Evolutionary conservation across 2,888 invertebrate species (phyloP).

Genomic region (Rhorus exstirpatorius): DNA sequence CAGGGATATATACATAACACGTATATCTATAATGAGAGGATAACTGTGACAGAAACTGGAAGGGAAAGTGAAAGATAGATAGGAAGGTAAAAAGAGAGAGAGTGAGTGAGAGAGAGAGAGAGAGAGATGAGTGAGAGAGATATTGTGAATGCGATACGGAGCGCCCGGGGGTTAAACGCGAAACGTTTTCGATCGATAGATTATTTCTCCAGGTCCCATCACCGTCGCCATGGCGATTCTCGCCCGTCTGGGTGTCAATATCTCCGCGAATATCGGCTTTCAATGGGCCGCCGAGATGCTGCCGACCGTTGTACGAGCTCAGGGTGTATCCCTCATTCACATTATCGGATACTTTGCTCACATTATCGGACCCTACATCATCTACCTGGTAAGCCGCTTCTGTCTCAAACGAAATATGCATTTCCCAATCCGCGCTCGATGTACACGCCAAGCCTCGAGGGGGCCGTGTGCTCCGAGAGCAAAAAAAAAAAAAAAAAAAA

Average conservation of each 20-base stretch:
- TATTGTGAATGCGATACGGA: constrained; percentile 37
- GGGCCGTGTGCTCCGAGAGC: too few species aligned
- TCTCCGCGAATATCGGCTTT: constrained; percentile 95
- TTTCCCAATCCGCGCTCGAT: too few species aligned
- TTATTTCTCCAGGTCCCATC: constrained; percentile 88
- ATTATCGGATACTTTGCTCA: constrained; percentile 96
- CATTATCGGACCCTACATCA: constrained; percentile 94
- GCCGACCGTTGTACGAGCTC: constrained; percentile 95
- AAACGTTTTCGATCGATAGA: constrained; percentile 67
- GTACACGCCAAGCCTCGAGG: too few species aligned
- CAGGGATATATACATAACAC: not conserved
- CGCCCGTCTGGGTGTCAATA: constrained; percentile 95
- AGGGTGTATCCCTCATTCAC: constrained; percentile 95
- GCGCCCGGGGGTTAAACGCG: constrained; percentile 34
- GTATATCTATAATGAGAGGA: constrained; percentile 5
- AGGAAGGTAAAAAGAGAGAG: not conserved
- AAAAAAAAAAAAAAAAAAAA: too few species aligned
- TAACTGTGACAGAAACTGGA: not conserved
- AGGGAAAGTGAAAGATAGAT: not conserved
- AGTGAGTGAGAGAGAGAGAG: not conserved
- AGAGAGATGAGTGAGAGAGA: too few species aligned
- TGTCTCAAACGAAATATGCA: too few species aligned
- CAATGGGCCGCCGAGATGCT: constrained; percentile 96
- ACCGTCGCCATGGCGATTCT: constrained; percentile 93
- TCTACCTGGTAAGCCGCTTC: constrained; percentile 90